Evolutionary conservation across 2,888 invertebrate genomes (phyloP).

Genomic region (Sycophila texana): DNA sequence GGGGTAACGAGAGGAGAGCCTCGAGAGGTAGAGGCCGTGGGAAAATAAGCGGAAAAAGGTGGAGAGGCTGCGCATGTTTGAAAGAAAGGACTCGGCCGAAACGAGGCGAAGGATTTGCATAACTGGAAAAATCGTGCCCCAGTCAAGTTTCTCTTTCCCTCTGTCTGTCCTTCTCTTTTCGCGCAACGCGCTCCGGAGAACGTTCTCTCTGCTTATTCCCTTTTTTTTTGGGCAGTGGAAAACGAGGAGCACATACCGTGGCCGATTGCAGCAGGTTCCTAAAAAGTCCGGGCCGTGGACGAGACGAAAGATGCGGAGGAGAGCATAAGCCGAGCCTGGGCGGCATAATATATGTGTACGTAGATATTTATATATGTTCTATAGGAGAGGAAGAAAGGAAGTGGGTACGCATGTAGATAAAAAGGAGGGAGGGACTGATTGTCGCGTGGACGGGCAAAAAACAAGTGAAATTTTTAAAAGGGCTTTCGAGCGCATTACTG

Average conservation of each 20-base stretch:
- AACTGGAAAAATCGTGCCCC: slow-evolving; percentile 49
- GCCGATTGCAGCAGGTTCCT: slow-evolving; percentile 7
- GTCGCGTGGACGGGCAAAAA: no score
- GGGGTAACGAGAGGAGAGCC: slow-evolving; percentile 22
- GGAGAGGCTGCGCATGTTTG: neutral
- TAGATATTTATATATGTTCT: no score
- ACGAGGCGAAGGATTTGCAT: slow-evolving; percentile 40
- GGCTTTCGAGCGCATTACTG: no score
- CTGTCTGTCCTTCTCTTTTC: no score
- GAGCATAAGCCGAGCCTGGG: neutral
- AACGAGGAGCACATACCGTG: slow-evolving; percentile 17
- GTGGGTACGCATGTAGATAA: neutral
- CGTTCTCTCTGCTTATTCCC: neutral
- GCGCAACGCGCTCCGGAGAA: neutral
- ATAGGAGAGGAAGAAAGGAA: neutral
- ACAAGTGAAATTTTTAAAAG: no score
- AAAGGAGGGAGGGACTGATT: neutral
- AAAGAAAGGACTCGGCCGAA: slow-evolving; percentile 32
- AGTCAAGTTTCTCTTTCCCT: slow-evolving; percentile 14
- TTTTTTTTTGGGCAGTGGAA: slow-evolving; percentile 23
- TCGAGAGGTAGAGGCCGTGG: slow-evolving; percentile 12
- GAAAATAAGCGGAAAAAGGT: slow-evolving; percentile 4
- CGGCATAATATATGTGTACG: no score
- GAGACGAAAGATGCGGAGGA: slow-evolving; percentile 17
- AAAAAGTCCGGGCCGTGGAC: neutral